Base-by-base conservation (phyloP, 1,140 invertebrate species). In the Papilio aristodemus region DNA sequence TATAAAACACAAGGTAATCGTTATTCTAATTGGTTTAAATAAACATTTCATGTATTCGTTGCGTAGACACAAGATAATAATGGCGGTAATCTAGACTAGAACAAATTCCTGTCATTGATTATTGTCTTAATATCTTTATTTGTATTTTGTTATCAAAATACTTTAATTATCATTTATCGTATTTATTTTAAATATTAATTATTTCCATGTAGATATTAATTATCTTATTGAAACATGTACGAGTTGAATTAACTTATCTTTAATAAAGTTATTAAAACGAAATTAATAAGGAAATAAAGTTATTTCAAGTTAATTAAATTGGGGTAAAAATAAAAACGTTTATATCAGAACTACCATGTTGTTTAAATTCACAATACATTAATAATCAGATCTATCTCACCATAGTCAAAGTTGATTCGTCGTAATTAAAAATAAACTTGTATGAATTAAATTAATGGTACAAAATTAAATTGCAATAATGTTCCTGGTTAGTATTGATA, bases 71-170 rank as follows among this genome's bases (percentile, higher is more conserved):
- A 38, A n/a, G n/a, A 17, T 62, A 9, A 62, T 62, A 38, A 37
- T 38, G 39, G 27, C 57, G 14, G 37, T 17, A 43, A 13, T 27
- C 39, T 43, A 43, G 19, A 64, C 39, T 43, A 43, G 19, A 64
- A 62, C 27, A 59, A 19, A 38, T 41, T 60, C 37, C 27, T 64
- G 60, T 64, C 60, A 64, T 43, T 64, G 60, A 64, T 64, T 39
- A 27, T 22, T 64, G 39, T 43, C 27, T 7, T 17, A 41, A 32
- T 54, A 25, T 7, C 19, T 11, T 13, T 11, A 54, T 25, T 54
- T 54, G 46, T 54, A 54, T 22, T 17, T 11, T 11, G 46, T 54
- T 54, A 54, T 54, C 46, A 54, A 22, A 46, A 46, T 9, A 54
- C 46, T 54, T 54, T 43, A 43, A 7, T 5, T 43, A 43, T 43